Base-by-base conservation (phyloP, 2,113 vertebrate species). In the Phocoena phocoena region DNA sequence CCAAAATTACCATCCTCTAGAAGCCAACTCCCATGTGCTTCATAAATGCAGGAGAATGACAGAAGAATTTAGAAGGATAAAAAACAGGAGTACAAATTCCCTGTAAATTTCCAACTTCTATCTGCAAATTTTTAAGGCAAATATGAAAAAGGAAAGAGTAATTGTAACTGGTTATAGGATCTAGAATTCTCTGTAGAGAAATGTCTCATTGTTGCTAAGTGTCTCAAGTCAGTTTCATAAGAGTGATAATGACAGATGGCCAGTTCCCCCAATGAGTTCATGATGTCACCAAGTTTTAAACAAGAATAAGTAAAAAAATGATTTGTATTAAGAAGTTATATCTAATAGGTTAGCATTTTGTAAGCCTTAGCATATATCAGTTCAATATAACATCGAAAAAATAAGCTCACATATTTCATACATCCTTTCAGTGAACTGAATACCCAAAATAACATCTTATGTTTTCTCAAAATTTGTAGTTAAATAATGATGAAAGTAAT, bases 401-500 rank as follows among this genome's bases (percentile, higher is more conserved):
- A 33, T 26, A 80, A 86, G 26, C 8, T 70, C 26, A 74, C 13
- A 9, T 62, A 82, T 88, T 70, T 73, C 36, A 33, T 47, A 31
- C 25, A 9, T 81, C 7, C 21, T 87, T 74, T 23, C 25, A 73
- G 62, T 68, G 31, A 87, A 63, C 41, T 44, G 62, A 87, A 20
- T 1, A 65, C 76, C 36, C 25, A 5, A 73, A 88, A 79, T 62
- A n/a, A 41, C 63, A 62, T 63, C 36, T 55, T 70, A 44, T 14
- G 67, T 33, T 79, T 73, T 91, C 3, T 8, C n/a, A 36, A 58
- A 84, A 62, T 41, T 41, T 55, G 65, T 62, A 62, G 8, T 33
- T 71, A 23, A 70, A 58, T 71, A 63, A 60, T 80, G 44, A 79
- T 88, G 82, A 94, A 88, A 84, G 92, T 88, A 84, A 88, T 82